Percentiles rank a stretch among this genome's conserved stretches.
Conservation (phyloP, 1,140 invertebrate genomes). For the Ectropis grisescens region DNA sequence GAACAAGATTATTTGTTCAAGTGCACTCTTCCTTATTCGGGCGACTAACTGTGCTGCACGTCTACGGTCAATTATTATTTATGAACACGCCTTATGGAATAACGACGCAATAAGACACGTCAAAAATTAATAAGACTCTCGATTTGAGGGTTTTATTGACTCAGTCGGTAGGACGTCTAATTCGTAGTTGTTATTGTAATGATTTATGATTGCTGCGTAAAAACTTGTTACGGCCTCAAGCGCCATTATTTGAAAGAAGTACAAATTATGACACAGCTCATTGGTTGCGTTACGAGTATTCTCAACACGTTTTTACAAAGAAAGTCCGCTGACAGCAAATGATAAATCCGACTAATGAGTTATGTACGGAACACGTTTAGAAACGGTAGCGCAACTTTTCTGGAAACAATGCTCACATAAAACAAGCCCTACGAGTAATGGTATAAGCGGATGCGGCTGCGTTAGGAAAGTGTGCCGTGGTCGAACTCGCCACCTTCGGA, state of each 20-base stretch:
- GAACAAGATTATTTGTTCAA: slow-evolving; percentile 37
- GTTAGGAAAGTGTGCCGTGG: slow-evolving; percentile 50
- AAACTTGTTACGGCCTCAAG: too few species aligned
- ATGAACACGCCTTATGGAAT: slow-evolving; percentile 11
- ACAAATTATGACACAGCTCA: too few species aligned
- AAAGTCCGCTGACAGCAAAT: too few species aligned
- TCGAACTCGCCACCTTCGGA: slow-evolving; percentile 13
- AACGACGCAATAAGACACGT: slow-evolving; percentile 2
- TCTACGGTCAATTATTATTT: slow-evolving; percentile 13
- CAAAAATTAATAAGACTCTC: slow-evolving; percentile 7
- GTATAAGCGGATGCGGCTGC: slow-evolving; percentile 39
- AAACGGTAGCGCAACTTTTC: too few species aligned
- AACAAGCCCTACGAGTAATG: slow-evolving; percentile 35
- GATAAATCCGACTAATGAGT: too few species aligned
- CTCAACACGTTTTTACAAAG: too few species aligned
- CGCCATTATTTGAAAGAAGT: too few species aligned
- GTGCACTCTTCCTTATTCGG: slow-evolving; percentile 36
- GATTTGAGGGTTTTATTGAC: slow-evolving; percentile 3
- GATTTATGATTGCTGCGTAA: too few species aligned
- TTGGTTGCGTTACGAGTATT: too few species aligned
- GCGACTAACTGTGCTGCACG: slow-evolving; percentile 12
- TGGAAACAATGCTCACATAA: slow-evolving; percentile 15
- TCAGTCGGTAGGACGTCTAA: slow-evolving; percentile 1
- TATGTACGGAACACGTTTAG: too few species aligned
- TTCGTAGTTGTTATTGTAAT: too few species aligned